phyloP scores from a whole-genome alignment of 2,888 invertebrate species.

The Drosophila atroscutellata region DNA sequence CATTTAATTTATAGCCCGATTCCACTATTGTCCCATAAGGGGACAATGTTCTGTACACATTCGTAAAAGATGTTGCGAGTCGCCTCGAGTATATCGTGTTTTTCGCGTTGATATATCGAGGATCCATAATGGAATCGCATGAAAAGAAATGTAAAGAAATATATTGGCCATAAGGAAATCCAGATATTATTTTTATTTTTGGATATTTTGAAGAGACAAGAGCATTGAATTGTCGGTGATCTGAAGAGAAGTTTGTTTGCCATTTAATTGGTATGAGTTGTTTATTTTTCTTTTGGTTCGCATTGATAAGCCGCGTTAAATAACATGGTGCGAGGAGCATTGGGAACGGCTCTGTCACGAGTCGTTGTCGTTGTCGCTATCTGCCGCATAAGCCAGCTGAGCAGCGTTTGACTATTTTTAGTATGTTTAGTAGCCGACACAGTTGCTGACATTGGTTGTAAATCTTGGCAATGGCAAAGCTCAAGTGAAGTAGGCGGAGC shows the following conservation, averaged over 20 bases:
- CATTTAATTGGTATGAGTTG: background rate
- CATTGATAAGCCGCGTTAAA: slow-evolving; percentile 59
- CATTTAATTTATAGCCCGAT: background rate
- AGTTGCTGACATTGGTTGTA: slow-evolving; percentile 72
- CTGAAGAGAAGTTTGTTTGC: background rate
- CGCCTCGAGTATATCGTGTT: background rate
- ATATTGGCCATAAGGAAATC: background rate
- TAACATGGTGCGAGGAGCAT: slow-evolving; percentile 29
- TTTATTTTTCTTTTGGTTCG: slow-evolving; percentile 28
- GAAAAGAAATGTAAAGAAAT: background rate
- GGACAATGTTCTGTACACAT: background rate
- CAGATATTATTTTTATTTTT: background rate
- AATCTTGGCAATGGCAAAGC: slow-evolving; percentile 74
- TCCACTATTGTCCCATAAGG: background rate
- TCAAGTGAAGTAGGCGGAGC: slow-evolving; percentile 51
- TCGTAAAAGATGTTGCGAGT: background rate
- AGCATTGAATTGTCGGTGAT: slow-evolving; percentile 1
- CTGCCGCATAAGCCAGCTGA: slow-evolving; percentile 52
- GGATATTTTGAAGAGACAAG: background rate
- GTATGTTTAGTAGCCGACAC: slow-evolving; percentile 39
- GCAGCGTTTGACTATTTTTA: slow-evolving; percentile 54
- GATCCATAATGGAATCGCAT: background rate
- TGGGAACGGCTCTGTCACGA: slow-evolving; percentile 59
- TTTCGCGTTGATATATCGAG: background rate
- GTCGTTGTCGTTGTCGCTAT: slow-evolving; percentile 48